Evolutionary conservation across 2,113 vertebrate species (phyloP), one percentile per base, ranked within the genome.

Genomic region (Podiceps cristatus): DNA sequence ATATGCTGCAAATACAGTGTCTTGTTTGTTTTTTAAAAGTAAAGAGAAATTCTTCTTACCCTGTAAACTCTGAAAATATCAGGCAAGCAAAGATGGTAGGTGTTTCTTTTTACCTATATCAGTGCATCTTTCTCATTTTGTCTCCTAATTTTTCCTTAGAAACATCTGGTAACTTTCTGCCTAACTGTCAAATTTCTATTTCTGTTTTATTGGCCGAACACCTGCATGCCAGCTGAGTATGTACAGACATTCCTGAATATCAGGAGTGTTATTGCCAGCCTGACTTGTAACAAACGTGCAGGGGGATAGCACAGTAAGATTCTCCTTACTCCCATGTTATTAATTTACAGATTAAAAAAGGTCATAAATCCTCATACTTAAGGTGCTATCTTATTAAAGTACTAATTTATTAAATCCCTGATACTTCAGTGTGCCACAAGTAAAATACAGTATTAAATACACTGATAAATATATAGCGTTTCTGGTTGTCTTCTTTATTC

Each of bases 161-260:
- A 95, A 90, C 89, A 94, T 91, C 83, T 95, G 93, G 89, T 76
- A 91, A 74, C 56, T 95, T 88, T 96, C 68, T 95, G 35, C 53
- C 55, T 78, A 76, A 56, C 83, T 72, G 67, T 76, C 89, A 88
- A 76, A 88, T 93, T 96, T 93, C 80, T 90, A 68, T 95, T 96
- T 87, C 74, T 93, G n/a, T 94, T 96, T 95, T 96, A 90, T 94
- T 93, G 91, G 49, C 68, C 3, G 4, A 84, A 85, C 95, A 97
- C 95, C 91, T 97, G 89, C 77, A 16, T 94, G 62, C 91, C 97
- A 97, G 73, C 91, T 95, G 96, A 91, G 74, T 73, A 78, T 72
- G 75, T 93, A 31, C 53, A 83, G 89, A 56, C 84, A 68, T 94
- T 95, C 66, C 82, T 96, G 58, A 73, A 44, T 66, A 93, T 83